Percentiles rank a stretch among this genome's conserved stretches.
These are phyloP conservation scores for Pyrgilauda ruficollis DNA, from an alignment of 2,113 vertebrate species.

Conservation along the genomic window DNA sequence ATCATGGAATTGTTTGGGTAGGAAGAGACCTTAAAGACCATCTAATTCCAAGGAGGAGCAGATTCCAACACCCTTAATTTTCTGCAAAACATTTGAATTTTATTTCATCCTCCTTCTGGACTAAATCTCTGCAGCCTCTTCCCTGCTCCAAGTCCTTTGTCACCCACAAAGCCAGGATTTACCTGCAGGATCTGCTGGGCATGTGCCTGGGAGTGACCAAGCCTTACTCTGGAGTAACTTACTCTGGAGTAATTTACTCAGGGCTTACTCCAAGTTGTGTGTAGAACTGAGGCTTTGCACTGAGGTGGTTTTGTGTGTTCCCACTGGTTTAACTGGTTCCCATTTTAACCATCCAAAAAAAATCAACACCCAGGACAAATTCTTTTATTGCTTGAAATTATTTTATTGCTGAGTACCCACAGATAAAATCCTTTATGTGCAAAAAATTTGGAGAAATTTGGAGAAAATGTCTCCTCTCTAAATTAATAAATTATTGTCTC, in stretches of 20 bases:
- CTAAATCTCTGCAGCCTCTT: background rate
- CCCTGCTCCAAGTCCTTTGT: background rate
- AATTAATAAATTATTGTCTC: background rate
- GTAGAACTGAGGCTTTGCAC: background rate
- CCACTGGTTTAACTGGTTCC: background rate
- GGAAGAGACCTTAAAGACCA: background rate
- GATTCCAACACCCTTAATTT: background rate
- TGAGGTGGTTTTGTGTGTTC: background rate
- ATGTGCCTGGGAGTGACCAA: background rate
- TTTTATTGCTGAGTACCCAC: background rate
- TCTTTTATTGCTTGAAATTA: accelerated
- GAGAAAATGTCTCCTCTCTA: background rate
- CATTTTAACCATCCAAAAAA: background rate
- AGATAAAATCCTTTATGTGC: background rate
- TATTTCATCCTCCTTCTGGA: background rate
- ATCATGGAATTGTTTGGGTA: background rate
- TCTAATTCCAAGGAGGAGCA: background rate
- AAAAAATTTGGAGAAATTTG: background rate
- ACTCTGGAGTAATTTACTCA: background rate
- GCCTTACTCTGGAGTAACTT: background rate
- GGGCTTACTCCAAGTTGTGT: background rate
- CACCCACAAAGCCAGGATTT: background rate
- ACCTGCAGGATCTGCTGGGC: background rate
- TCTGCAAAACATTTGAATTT: background rate
- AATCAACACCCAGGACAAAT: too few relatives aligned